Evolutionary conservation across 2,888 invertebrate genomes (phyloP).

Genomic region (Dendrolimus houi): DNA sequence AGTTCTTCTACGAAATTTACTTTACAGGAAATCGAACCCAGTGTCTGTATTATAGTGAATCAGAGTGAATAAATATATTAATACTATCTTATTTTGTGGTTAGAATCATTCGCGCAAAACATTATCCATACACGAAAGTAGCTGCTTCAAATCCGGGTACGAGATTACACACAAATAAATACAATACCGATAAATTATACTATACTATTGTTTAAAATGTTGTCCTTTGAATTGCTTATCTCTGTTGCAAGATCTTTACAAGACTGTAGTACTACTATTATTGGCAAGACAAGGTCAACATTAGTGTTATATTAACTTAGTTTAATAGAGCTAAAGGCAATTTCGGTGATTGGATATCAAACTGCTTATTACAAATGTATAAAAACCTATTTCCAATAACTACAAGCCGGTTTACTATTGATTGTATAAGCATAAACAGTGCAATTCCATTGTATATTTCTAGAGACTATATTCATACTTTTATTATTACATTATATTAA

Average conservation of each 20-base stretch:
- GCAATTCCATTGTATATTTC: neutral
- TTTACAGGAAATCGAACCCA: too few relatives aligned
- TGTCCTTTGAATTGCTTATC: too few relatives aligned
- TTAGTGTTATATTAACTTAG: slow-evolving; percentile 15
- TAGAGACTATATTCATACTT: neutral
- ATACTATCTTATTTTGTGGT: too few relatives aligned
- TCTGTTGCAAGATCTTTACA: too few relatives aligned
- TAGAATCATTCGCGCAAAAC: too few relatives aligned
- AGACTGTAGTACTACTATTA: too few relatives aligned
- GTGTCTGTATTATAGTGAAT: too few relatives aligned
- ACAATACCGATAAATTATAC: too few relatives aligned
- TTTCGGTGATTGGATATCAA: slow-evolving; percentile 14
- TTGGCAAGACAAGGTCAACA: slow-evolving; percentile 34
- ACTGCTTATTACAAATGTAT: neutral
- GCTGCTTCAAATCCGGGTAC: slow-evolving; percentile 7
- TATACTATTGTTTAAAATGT: too few relatives aligned
- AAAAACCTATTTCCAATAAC: neutral
- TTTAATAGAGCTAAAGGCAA: slow-evolving; percentile 25
- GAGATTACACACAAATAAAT: too few relatives aligned
- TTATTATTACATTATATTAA: neutral
- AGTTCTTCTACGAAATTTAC: too few relatives aligned
- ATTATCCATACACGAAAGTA: neutral
- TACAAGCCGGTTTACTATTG: neutral
- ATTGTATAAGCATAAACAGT: neutral
- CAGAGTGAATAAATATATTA: too few relatives aligned